Percentiles rank a stretch among this genome's conserved stretches.
Conservation (phyloP, 2,797 vertebrate species). For the Manis javanica region DNA sequence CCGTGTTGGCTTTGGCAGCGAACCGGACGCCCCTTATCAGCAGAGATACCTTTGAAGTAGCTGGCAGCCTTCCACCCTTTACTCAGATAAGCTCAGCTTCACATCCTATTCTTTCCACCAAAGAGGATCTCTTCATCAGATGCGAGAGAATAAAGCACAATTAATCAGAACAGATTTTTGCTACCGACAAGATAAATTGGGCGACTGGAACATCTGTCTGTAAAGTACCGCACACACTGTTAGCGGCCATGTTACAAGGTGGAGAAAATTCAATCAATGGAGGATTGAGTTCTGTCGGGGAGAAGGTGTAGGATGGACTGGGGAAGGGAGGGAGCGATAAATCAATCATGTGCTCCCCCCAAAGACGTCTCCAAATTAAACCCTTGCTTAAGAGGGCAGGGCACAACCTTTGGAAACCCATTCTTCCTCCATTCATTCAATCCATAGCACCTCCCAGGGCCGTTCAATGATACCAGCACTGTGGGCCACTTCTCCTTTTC, state of each 20-base stretch:
- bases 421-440: neutral
- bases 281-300: neutral
- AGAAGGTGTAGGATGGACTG: neutral
- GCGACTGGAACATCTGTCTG: neutral
- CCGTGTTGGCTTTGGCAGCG: constrained; percentile 75
- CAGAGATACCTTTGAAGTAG: constrained; percentile 77
- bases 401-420: neutral
- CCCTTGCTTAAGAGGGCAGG: neutral
- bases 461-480: neutral
- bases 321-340: neutral
- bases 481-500: neutral
- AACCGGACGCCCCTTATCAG: constrained; percentile 78
- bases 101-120: constrained; percentile 57
- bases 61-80: constrained; percentile 76
- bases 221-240: fast-evolving
- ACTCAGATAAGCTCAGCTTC: constrained; percentile 72
- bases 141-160: constrained; percentile 8
- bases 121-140: constrained; percentile 76
- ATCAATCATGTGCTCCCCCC: neutral
- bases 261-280: neutral
- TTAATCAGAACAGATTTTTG: constrained; percentile 46
- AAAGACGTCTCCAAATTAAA: constrained; percentile 8
- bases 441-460: neutral
- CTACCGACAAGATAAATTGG: neutral
- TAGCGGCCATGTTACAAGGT: neutral